Evolutionary conservation across 2,797 vertebrate species (phyloP), one percentile per base, ranked within the genome.

Genomic region (Rhodeus uyekii): DNA sequence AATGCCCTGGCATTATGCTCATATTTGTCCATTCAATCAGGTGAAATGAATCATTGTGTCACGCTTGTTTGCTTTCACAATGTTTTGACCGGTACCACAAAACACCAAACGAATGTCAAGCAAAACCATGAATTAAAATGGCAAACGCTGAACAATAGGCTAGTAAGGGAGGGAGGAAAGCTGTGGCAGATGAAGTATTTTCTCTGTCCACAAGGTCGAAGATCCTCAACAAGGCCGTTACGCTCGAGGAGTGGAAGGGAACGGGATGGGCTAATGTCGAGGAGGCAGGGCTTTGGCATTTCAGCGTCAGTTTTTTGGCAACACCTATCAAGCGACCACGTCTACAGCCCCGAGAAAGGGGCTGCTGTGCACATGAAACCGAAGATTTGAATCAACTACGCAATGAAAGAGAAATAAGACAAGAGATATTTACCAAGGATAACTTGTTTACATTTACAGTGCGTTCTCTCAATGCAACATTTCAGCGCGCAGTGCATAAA

Each of bases 281-380:
- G 87, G 82, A 84, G 86, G 90, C 87, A 83, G 91, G 83, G 80
- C 55, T 89, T 84, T 88, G 82, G 80, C 32, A 87, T 90, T 91
- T 91, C 86, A 86, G 82, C 82, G 89, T 5, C 78, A 79, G 87
- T 32, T 74, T 48, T 74, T 38, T 81, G 74, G 90, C 90, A 90
- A 89, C 90, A 87, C 71, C 13, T 86, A 48, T 88, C 87, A 67
- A 89, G 87, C 87, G 87, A 95, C 93, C 94, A 95, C 93, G 94
- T 95, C 91, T 92, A 91, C 93, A 94, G 88, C 88, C 68, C 71
- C 13, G 80, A 85, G 86, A 88, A 88, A 90, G 82, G 55, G 78
- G 58, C 48, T 67, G 82, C 65, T 86, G 87, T 89, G 87, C 84
- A 87, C 78, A 46, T 29, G 53, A 75, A 36, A 39, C 12, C 18